These are phyloP conservation scores for Neoarius graeffei DNA, from an alignment of 2,113 vertebrate species.

Conservation along the genomic window DNA sequence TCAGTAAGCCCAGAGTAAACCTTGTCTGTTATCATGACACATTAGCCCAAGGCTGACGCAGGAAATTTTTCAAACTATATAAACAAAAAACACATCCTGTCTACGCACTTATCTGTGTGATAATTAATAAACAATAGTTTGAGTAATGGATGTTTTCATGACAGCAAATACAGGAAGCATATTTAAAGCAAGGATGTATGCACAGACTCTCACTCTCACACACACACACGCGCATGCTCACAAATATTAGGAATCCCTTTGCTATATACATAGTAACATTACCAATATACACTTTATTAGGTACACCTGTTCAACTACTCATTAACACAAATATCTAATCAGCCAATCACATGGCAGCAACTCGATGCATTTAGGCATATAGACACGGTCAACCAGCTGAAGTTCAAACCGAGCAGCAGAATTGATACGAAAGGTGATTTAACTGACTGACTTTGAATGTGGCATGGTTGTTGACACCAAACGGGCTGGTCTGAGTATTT, in stretches of 20 bases:
- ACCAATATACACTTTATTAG: not conserved
- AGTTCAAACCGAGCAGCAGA: too few species aligned
- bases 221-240: not conserved
- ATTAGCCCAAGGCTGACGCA: not conserved
- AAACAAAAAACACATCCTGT: not conserved
- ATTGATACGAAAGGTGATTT: too few species aligned
- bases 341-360: too few species aligned
- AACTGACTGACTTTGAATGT: too few species aligned
- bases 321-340: too few species aligned
- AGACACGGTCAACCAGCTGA: too few species aligned
- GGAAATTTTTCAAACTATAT: not conserved
- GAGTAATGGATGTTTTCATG: not conserved
- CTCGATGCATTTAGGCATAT: too few species aligned
- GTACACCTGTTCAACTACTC: too few species aligned
- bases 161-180: not conserved
- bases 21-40: constrained; percentile 19
- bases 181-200: not conserved
- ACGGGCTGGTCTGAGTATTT: too few species aligned
- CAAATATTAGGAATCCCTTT: not conserved
- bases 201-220: too few species aligned
- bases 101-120: not conserved
- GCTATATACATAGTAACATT: not conserved
- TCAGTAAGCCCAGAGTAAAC: not conserved
- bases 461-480: too few species aligned
- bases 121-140: constrained; percentile 12